Conservation (phyloP, 92 coral and sea anemone species). For the Zoanthus sansibaricus region DNA sequence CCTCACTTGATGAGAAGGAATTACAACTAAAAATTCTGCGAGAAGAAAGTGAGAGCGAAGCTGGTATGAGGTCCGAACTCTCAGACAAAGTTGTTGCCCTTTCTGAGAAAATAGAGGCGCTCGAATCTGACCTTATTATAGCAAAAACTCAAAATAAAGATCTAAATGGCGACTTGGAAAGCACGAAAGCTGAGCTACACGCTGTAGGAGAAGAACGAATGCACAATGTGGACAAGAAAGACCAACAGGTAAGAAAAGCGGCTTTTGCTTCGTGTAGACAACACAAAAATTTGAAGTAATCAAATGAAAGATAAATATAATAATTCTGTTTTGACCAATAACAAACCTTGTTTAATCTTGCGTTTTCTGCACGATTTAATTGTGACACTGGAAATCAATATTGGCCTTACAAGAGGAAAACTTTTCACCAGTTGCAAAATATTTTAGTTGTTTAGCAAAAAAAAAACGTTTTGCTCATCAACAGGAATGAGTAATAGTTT, state of each 20-base stretch:
- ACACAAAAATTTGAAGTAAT: no score
- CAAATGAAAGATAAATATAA: neutral
- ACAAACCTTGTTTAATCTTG: no score
- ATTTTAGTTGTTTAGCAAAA: no score
- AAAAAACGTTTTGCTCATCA: no score
- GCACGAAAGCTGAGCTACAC: neutral
- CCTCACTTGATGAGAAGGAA: slow-evolving; percentile 44
- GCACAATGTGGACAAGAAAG: slow-evolving; percentile 43
- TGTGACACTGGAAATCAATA: no score
- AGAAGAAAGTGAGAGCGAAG: slow-evolving; percentile 14
- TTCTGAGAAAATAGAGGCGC: slow-evolving; percentile 19
- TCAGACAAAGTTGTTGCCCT: slow-evolving; percentile 24
- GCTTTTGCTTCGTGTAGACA: neutral
- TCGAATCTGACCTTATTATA: slow-evolving; percentile 7
- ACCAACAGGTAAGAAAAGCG: slow-evolving; percentile 9
- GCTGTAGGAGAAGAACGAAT: slow-evolving; percentile 32
- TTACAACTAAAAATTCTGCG: slow-evolving; percentile 28
- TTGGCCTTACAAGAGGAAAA: no score
- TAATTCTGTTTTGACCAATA: neutral
- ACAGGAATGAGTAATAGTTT: no score
- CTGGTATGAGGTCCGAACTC: slow-evolving; percentile 18
- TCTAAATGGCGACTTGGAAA: slow-evolving; percentile 15
- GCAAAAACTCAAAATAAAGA: neutral
- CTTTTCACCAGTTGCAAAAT: no score
- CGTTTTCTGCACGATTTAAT: no score